phyloP scores from a whole-genome alignment of 2,888 invertebrate genomes.

The Mayetiola destructor region DNA sequence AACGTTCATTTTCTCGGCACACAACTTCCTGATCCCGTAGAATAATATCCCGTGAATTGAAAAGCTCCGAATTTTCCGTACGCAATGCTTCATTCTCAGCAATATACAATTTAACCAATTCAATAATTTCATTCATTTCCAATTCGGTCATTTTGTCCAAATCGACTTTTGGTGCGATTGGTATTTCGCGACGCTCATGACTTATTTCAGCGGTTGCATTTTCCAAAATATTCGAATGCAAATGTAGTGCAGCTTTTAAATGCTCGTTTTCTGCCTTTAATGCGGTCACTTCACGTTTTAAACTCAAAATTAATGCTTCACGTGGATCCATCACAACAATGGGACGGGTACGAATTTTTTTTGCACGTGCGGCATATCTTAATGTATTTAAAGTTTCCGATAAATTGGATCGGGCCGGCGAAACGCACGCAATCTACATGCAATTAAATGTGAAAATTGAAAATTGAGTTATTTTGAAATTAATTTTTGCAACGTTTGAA shows the following conservation, averaged over 20 bases:
- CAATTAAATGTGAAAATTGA: slow-evolving; percentile 20
- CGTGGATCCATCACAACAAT: slow-evolving; percentile 90
- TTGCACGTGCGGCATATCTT: slow-evolving; percentile 82
- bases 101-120: slow-evolving; percentile 74
- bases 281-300: slow-evolving; percentile 75
- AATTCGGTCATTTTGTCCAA: slow-evolving; percentile 58
- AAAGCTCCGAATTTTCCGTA: slow-evolving; percentile 74
- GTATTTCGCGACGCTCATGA: slow-evolving; percentile 17
- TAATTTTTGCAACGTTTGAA: no score
- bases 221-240: slow-evolving; percentile 41
- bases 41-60: slow-evolving; percentile 60
- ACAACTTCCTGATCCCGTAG: slow-evolving; percentile 80
- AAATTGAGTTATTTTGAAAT: not conserved
- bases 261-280: slow-evolving; percentile 81
- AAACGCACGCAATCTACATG: slow-evolving; percentile 80
- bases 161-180: slow-evolving; percentile 44
- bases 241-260: slow-evolving; percentile 56
- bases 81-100: slow-evolving; percentile 62
- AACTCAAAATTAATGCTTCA: slow-evolving; percentile 74
- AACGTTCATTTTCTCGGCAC: slow-evolving; percentile 77
- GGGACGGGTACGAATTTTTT: slow-evolving; percentile 84
- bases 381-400: slow-evolving; percentile 83
- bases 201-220: slow-evolving; percentile 1
- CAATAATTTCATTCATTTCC: slow-evolving; percentile 64
- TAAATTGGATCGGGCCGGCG: slow-evolving; percentile 72